phyloP scores from a whole-genome alignment of 2,888 invertebrate genomes.

The Hanleya hanleyi region DNA sequence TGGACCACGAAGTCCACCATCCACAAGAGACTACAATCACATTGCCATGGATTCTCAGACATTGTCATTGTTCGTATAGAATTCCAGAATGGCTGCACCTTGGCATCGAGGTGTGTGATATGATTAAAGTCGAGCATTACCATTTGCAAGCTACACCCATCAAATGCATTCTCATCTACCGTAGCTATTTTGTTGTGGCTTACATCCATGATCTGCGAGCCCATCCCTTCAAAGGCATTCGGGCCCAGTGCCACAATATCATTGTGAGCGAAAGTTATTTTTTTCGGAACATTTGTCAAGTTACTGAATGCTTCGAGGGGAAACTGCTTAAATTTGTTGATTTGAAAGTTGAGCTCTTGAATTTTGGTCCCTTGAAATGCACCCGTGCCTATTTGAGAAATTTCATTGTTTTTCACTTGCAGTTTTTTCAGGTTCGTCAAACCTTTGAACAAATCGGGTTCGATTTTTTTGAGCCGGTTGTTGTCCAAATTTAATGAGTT shows the following conservation, averaged over 20 bases:
- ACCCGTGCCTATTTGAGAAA: slow-evolving; percentile 28
- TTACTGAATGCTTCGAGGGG: not conserved
- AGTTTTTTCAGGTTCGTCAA: slow-evolving; percentile 9
- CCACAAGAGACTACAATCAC: slow-evolving; percentile 55
- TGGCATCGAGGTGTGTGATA: not conserved
- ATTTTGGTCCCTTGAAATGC: slow-evolving; percentile 23
- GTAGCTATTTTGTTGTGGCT: slow-evolving; percentile 34
- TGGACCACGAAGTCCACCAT: slow-evolving; percentile 36
- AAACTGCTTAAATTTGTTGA: not conserved
- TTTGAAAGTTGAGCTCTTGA: not conserved
- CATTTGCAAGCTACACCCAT: not conserved
- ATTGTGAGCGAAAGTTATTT: not conserved
- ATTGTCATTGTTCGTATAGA: not conserved
- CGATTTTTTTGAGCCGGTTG: not conserved
- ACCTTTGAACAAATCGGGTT: not conserved
- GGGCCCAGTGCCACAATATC: not conserved
- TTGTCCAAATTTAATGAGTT: not conserved
- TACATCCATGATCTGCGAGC: slow-evolving; percentile 39
- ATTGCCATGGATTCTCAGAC: slow-evolving; percentile 40
- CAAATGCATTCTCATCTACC: slow-evolving; percentile 42
- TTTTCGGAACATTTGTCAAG: not conserved
- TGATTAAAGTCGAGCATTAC: not conserved
- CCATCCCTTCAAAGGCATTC: slow-evolving; percentile 27
- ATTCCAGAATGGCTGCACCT: not conserved
- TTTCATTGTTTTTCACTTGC: slow-evolving; percentile 32